Evolutionary conservation across 1,140 invertebrate genomes (phyloP).

Genomic region (Odontomachus brunneus): DNA sequence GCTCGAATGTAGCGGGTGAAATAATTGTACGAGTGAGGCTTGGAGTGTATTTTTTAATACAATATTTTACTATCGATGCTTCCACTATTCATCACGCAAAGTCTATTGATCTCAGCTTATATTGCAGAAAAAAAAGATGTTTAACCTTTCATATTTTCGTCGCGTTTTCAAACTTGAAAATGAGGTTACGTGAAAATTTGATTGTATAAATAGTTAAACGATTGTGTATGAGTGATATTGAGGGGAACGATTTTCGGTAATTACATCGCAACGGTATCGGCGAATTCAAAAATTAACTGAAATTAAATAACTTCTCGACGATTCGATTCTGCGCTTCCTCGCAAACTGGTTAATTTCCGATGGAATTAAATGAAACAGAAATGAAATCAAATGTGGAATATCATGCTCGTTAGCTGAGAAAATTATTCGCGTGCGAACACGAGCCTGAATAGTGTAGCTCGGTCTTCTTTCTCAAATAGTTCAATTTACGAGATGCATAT

Average conservation of each 20-base stretch:
- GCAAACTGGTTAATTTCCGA: background rate
- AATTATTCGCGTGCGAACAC: too few species aligned
- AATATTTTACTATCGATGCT: background rate
- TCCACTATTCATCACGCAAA: background rate
- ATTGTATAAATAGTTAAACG: conserved; percentile 15
- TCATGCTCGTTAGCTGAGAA: too few species aligned
- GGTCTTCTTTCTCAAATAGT: conserved; percentile 1
- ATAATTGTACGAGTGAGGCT: background rate
- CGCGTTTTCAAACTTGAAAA: conserved; percentile 10
- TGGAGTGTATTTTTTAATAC: background rate
- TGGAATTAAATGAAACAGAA: conserved; percentile 20
- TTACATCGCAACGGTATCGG: conserved; percentile 23
- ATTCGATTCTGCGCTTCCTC: background rate
- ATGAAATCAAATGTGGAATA: conserved; percentile 38
- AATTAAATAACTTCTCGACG: conserved; percentile 12
- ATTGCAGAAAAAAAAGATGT: background rate
- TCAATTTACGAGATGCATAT: background rate
- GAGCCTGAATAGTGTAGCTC: too few species aligned
- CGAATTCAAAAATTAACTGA: conserved; percentile 27
- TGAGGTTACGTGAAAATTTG: background rate
- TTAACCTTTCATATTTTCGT: background rate
- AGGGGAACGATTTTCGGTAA: conserved; percentile 14
- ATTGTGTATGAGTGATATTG: conserved; percentile 13
- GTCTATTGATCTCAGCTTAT: background rate
- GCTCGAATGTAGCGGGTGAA: background rate